These are phyloP conservation scores for Dufourea novaeangliae DNA, from an alignment of 1,140 invertebrate genomes.

Conservation along the genomic window DNA sequence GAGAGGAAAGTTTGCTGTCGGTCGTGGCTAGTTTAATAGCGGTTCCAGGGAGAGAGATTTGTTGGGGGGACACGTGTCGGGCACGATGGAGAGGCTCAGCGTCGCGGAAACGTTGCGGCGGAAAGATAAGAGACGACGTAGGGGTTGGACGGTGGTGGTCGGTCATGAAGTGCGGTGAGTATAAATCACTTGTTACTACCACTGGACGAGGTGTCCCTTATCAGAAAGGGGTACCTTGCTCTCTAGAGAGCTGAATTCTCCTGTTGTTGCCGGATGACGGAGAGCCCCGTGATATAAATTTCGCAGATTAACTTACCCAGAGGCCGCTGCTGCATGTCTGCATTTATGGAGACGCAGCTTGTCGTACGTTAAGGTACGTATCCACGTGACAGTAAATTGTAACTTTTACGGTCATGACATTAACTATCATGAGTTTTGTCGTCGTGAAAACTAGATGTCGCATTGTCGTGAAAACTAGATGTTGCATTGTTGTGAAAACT, in stretches of 20 bases:
- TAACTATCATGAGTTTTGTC: too few species aligned
- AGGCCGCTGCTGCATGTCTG: background rate
- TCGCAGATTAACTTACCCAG: background rate
- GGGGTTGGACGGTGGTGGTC: slow-evolving; percentile 85
- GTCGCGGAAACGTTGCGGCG: slow-evolving; percentile 77
- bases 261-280: background rate
- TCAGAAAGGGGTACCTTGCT: background rate
- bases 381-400: too few species aligned
- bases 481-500: too few species aligned
- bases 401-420: too few species aligned
- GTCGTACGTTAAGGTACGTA: too few species aligned
- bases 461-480: too few species aligned
- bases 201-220: background rate
- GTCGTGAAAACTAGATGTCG: too few species aligned
- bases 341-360: too few species aligned
- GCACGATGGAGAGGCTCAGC: slow-evolving; percentile 75
- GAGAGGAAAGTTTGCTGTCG: background rate
- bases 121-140: slow-evolving; percentile 81
- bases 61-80: background rate
- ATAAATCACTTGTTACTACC: slow-evolving; percentile 41
- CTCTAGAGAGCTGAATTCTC: background rate
- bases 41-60: slow-evolving; percentile 23
- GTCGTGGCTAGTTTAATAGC: background rate
- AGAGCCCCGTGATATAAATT: background rate
- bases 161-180: slow-evolving; percentile 84